Evolutionary conservation across 1,140 invertebrate species (phyloP).

Genomic region (Drosophila pseudoobscura): DNA sequence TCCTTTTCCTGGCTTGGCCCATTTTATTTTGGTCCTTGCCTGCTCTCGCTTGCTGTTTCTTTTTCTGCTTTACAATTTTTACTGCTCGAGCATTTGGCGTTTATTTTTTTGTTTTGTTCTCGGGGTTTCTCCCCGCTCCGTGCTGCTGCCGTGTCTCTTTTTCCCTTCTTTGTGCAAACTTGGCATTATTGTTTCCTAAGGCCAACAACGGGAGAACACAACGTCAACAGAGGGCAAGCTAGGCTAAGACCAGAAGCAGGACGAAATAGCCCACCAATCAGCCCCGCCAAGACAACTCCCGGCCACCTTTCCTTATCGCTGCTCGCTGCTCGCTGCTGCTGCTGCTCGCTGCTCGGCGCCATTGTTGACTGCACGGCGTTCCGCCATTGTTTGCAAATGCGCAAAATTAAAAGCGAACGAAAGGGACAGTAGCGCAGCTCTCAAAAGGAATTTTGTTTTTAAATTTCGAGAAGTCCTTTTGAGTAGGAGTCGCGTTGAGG

Average conservation of each 20-base stretch:
- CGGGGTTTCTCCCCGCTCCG: not conserved
- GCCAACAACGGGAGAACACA: slow-evolving; percentile 76
- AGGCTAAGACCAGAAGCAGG: slow-evolving; percentile 32
- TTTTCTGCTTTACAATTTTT: slow-evolving; percentile 73
- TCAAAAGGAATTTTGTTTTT: slow-evolving; percentile 35
- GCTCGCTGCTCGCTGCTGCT: not conserved
- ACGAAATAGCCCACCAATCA: no score
- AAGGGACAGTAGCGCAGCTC: not conserved
- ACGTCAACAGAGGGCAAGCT: slow-evolving; percentile 68
- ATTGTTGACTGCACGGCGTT: slow-evolving; percentile 73
- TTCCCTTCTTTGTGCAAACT: slow-evolving; percentile 74
- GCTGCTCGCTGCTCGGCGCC: slow-evolving; percentile 3
- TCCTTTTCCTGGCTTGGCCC: slow-evolving; percentile 62
- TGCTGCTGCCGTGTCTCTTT: slow-evolving; percentile 1
- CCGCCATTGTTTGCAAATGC: slow-evolving; percentile 75
- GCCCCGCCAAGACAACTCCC: slow-evolving; percentile 10
- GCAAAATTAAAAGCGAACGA: slow-evolving; percentile 69
- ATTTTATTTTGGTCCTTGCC: slow-evolving; percentile 56
- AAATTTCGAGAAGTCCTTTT: slow-evolving; percentile 37
- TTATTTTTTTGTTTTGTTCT: slow-evolving; percentile 42
- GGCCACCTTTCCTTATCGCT: slow-evolving; percentile 62
- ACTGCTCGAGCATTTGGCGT: slow-evolving; percentile 74
- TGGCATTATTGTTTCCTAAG: slow-evolving; percentile 82
- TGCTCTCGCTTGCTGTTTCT: slow-evolving; percentile 17
- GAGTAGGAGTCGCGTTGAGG: not conserved